A percentile compares a stretch with the other conserved stretches of the same genome.
These are phyloP conservation scores for Uropetala carovei DNA, from an alignment of 2,888 invertebrate species.

Conservation along the genomic window DNA sequence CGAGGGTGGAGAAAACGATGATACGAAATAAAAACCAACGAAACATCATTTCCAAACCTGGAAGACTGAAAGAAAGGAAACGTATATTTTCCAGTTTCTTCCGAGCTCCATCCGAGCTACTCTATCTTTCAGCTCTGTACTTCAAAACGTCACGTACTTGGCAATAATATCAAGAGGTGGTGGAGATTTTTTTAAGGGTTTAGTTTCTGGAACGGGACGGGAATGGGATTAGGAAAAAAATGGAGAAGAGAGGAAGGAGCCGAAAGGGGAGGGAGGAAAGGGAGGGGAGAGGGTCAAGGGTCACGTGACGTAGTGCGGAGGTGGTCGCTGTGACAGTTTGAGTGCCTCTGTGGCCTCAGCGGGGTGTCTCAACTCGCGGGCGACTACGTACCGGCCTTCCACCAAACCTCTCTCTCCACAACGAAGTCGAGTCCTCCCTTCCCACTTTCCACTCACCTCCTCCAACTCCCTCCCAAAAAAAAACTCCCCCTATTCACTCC, in stretches of 20 bases:
- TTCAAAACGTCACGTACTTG: not conserved
- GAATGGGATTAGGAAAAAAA: not conserved
- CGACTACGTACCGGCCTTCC: not conserved
- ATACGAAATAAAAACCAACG: not conserved
- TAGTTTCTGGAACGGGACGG: not conserved
- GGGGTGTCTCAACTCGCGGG: not conserved
- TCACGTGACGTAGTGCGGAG: conserved; percentile 47
- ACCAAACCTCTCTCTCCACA: not conserved
- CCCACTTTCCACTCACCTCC: not conserved
- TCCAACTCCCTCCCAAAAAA: not conserved
- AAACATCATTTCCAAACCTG: not conserved
- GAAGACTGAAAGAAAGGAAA: too few relatives aligned
- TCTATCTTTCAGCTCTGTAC: too few relatives aligned
- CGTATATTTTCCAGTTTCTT: too few relatives aligned
- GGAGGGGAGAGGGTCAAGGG: not conserved
- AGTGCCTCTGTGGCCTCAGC: conserved; percentile 17
- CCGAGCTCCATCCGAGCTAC: too few relatives aligned
- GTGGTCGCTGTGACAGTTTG: conserved; percentile 47
- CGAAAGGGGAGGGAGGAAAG: not conserved
- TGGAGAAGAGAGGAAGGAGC: not conserved
- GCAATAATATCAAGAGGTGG: not conserved
- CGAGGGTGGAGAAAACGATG: not conserved
- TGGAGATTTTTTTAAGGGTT: not conserved
- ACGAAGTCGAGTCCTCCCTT: not conserved
- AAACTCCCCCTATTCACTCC: not conserved